Conservation (phyloP, 2,888 invertebrate species). For the Proisotoma minuta region DNA sequence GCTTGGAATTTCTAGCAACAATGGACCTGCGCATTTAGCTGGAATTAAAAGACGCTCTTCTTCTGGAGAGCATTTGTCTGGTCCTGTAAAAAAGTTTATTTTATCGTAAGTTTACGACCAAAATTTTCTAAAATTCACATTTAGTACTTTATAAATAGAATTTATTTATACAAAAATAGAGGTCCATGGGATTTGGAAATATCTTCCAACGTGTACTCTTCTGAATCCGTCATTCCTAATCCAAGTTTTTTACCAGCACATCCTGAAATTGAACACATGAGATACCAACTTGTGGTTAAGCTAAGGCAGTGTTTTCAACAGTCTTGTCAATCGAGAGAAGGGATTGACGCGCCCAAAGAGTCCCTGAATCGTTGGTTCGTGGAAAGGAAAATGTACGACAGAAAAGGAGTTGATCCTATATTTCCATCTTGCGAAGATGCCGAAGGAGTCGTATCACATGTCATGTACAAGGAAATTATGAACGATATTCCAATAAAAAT, state of each 20-base stretch:
- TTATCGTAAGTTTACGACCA: conserved; percentile 58
- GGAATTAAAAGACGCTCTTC: conserved; percentile 40
- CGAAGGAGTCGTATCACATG: conserved; percentile 71
- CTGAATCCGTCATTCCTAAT: conserved; percentile 78
- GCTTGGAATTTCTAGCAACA: conserved; percentile 66
- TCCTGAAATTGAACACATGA: conserved; percentile 85
- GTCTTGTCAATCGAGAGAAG: conserved; percentile 83
- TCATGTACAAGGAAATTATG: conserved; percentile 97
- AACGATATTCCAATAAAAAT: conserved; percentile 95
- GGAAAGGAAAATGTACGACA: conserved; percentile 87
- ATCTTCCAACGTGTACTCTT: conserved; percentile 83
- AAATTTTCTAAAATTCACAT: background rate
- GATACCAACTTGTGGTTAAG: conserved; percentile 76
- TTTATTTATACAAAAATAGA: conserved; percentile 49
- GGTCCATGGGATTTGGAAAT: conserved; percentile 95
- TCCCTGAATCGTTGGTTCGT: conserved; percentile 93
- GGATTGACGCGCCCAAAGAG: conserved; percentile 90
- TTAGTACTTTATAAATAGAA: background rate
- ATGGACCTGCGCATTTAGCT: conserved; percentile 50
- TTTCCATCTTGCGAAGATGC: conserved; percentile 86
- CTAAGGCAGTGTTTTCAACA: conserved; percentile 88
- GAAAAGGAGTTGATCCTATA: conserved; percentile 76
- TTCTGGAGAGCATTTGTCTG: conserved; percentile 67
- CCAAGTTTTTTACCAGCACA: conserved; percentile 90
- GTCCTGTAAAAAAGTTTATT: conserved; percentile 77